Evolutionary conservation across 2,888 invertebrate genomes (phyloP).

Genomic region (Amblyteles armatorius): DNA sequence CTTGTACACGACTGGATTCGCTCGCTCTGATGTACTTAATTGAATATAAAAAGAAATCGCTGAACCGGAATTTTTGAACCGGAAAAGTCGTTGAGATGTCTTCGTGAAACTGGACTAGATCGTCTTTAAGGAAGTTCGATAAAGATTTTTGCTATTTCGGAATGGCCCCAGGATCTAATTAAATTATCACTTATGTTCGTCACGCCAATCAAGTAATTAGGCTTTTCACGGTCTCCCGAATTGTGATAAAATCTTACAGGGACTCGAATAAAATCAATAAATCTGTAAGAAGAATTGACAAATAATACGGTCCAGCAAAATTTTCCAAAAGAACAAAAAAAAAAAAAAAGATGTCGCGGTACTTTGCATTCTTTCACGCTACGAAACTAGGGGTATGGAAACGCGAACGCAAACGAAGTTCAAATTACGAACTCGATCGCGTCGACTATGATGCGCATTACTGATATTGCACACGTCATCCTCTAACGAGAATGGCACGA

Average conservation of each 20-base stretch:
- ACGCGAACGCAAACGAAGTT: background rate
- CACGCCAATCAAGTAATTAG: too few species aligned
- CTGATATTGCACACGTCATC: background rate
- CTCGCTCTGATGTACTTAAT: background rate
- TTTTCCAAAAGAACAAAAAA: background rate
- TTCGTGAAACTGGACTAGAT: background rate
- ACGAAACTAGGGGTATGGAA: background rate
- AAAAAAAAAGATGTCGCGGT: background rate
- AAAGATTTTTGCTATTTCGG: background rate
- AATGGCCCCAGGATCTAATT: background rate
- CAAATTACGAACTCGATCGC: background rate
- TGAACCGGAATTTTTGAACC: background rate
- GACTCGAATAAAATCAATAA: too few species aligned
- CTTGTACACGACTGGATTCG: background rate
- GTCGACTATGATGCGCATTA: background rate
- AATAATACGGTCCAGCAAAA: too few species aligned
- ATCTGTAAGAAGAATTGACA: too few species aligned
- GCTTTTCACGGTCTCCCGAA: too few species aligned
- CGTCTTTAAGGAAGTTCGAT: too few species aligned
- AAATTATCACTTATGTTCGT: too few species aligned
- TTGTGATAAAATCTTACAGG: too few species aligned
- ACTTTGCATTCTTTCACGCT: background rate
- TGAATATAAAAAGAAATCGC: background rate
- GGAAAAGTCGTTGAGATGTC: background rate
- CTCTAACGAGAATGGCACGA: conserved; percentile 1